Evolutionary conservation across 2,888 invertebrate genomes (phyloP).

Genomic region (Macaria liturata): DNA sequence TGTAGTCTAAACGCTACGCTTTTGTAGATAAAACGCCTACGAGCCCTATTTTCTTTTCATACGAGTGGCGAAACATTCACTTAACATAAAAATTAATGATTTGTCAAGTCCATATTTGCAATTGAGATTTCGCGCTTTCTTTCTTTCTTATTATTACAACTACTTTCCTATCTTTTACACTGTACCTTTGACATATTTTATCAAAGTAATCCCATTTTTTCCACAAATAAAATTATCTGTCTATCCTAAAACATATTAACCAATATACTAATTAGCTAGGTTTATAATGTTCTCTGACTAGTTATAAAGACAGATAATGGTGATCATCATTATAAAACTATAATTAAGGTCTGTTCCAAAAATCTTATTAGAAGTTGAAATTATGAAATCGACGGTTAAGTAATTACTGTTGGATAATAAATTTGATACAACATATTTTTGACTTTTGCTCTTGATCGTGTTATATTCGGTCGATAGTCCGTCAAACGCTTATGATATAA

Average conservation of each 20-base stretch:
- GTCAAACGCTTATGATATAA: background rate
- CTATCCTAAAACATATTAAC: constrained; percentile 35
- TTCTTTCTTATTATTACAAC: constrained; percentile 31
- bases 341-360: constrained; percentile 69
- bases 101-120: constrained; percentile 27
- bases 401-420: constrained; percentile 30
- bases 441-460: constrained; percentile 16
- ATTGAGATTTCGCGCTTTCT: constrained; percentile 51
- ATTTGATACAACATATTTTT: constrained; percentile 27
- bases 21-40: constrained; percentile 19
- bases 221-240: constrained; percentile 12
- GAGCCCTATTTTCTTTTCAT: constrained; percentile 4
- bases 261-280: constrained; percentile 57
- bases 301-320: constrained; percentile 61
- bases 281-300: constrained; percentile 68
- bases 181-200: constrained; percentile 29
- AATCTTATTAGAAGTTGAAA: constrained; percentile 34
- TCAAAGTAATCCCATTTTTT: constrained; percentile 21
- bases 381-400: constrained; percentile 27
- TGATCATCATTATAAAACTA: constrained; percentile 57
- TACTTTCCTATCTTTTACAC: constrained; percentile 14
- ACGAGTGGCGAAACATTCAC: constrained; percentile 16
- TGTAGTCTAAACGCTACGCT: constrained; percentile 22
- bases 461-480: constrained; percentile 12
- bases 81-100: constrained; percentile 21